Percentiles rank a stretch among this genome's conserved stretches.
phyloP scores from a whole-genome alignment of 2,113 vertebrate species.

The Passer domesticus region DNA sequence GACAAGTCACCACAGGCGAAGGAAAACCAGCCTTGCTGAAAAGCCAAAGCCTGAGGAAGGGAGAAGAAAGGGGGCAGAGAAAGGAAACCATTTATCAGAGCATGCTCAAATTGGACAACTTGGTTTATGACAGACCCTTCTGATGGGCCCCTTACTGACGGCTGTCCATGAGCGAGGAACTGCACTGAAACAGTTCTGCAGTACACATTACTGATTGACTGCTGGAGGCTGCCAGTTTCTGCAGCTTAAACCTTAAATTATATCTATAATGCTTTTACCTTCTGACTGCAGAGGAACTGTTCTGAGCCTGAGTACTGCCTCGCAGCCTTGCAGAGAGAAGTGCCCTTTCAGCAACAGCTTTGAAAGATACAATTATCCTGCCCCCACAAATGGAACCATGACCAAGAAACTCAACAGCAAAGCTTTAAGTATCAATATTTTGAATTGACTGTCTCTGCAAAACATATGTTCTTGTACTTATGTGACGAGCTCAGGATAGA shows the following conservation, averaged over 20 bases:
- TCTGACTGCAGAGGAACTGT: neutral
- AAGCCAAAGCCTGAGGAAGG: neutral
- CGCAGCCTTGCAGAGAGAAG: neutral
- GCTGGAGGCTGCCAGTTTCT: conserved; percentile 13
- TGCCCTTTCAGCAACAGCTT: neutral
- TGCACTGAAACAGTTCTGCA: neutral
- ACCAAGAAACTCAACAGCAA: neutral
- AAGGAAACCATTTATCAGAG: neutral
- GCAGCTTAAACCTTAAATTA: neutral
- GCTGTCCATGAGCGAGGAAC: neutral
- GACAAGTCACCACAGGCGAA: neutral
- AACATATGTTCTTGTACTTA: neutral
- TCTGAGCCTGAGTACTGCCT: neutral
- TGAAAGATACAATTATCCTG: neutral
- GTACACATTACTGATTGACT: neutral
- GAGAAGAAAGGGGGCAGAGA: neutral
- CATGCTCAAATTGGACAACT: neutral
- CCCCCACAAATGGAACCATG: rapidly evolving
- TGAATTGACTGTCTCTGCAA: neutral
- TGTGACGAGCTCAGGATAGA: neutral
- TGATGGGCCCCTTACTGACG: conserved; percentile 10
- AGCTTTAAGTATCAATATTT: neutral
- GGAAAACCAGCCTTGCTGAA: neutral
- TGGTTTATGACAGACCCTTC: neutral
- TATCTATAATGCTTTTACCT: conserved; percentile 36